Evolutionary conservation across 2,113 vertebrate genomes (phyloP).

Genomic region (Chauna torquata): DNA sequence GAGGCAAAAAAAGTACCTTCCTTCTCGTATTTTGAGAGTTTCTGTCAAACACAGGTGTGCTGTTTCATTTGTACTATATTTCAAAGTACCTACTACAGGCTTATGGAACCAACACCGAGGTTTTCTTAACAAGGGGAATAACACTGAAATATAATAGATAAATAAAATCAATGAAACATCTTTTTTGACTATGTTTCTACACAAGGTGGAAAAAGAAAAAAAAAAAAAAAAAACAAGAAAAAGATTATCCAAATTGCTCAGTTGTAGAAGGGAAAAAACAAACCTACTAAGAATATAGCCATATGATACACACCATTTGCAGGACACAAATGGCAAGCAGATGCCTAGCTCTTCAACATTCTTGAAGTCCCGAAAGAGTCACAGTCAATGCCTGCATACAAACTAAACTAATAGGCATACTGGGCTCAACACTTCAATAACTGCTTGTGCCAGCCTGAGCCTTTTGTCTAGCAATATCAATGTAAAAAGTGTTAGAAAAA

Average conservation of each 20-base stretch:
- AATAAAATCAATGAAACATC: not conserved
- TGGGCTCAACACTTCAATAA: not conserved
- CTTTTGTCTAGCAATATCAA: not conserved
- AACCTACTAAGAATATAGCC: not conserved
- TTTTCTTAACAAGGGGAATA: not conserved
- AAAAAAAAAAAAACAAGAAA: not conserved
- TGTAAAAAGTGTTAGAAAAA: not conserved
- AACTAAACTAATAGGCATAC: not conserved
- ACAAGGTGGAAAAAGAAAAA: not conserved
- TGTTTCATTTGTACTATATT: not conserved
- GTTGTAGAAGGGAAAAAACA: not conserved
- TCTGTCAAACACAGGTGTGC: not conserved
- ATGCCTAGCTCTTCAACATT: not conserved
- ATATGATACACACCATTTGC: not conserved
- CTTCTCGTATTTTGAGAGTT: not conserved
- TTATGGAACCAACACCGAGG: not conserved
- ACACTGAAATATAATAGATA: not conserved
- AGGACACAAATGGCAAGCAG: not conserved
- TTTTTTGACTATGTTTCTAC: not conserved
- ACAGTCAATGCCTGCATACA: not conserved
- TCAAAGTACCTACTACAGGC: not conserved
- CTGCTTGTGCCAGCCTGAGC: not conserved
- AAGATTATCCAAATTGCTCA: not conserved
- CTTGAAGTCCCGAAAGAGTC: not conserved
- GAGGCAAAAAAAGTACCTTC: not conserved